Evolutionary conservation across 2,113 vertebrate species (phyloP), one percentile per base, ranked within the genome.

Genomic region (Ascaphus truei): DNA sequence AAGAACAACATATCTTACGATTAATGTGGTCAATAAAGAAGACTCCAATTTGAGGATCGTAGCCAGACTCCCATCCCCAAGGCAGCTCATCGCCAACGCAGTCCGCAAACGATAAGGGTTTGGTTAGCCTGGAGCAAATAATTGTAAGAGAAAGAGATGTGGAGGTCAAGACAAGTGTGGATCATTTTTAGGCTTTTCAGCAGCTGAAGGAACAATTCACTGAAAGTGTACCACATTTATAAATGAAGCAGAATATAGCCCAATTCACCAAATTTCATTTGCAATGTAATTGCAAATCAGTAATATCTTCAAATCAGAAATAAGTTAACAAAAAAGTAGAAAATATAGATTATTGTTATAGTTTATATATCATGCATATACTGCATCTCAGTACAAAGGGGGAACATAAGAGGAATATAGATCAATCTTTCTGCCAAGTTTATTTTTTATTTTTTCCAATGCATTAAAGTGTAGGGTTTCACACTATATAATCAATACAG

Each of bases 41-140:
- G 4, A 91, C 85, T 34, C 92, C 92, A 65, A 93, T 91, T 75
- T 93, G 92, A 58, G 87, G 85, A 73, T 93, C 92, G 11, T 88
- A 93, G 0, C 89, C 84, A 0, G 88, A 89, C 77, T 93, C 92
- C 92, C 92, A 93, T 41, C 92, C 92, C 89, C 88, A 92, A 0
- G 92, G 92, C 23, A 93, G 83, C 66, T 93, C 92, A 83, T 93
- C 91, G 23, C 92, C 92, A 50, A 93, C 90, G 56, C 92, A 93
- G 57, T 93, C 92, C 3, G 91, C 91, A 65, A 93, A 93, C 0
- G 92, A 92, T 80, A 93, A 68, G 51, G 92, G 92, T 68, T 93
- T 93, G 48, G 92, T 93, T 73, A 93, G 80, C 81, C 92, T 93
- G 51, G n/a, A 74, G 78, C 20, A 34, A 78, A 74, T 12, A 56